Evolutionary conservation across 2,797 vertebrate species (phyloP).

Genomic region (Triplophysa bombifrons): DNA sequence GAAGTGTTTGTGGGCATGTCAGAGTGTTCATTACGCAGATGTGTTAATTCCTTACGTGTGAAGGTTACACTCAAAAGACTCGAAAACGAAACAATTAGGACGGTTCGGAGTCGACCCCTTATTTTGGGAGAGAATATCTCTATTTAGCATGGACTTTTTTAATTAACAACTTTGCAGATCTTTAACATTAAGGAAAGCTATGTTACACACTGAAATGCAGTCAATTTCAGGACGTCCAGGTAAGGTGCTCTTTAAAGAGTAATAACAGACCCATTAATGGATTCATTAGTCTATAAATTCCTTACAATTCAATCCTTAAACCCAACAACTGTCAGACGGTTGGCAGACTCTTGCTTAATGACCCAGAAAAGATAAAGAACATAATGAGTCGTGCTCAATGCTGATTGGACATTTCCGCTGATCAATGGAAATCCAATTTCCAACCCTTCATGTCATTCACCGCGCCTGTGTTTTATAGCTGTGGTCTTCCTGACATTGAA

Average conservation of each 20-base stretch:
- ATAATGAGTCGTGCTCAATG: background rate
- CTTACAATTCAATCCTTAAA: background rate
- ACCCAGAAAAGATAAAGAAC: background rate
- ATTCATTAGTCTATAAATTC: background rate
- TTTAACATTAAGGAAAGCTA: no score
- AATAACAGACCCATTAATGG: background rate
- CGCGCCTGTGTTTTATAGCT: background rate
- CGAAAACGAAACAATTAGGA: no score
- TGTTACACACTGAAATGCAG: no score
- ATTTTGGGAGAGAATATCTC: no score
- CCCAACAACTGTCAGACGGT: background rate
- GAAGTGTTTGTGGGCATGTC: no score
- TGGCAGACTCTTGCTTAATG: background rate
- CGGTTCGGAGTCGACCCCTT: no score
- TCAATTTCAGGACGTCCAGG: no score
- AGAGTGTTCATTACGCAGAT: no score
- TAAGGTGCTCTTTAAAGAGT: background rate
- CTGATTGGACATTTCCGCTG: conserved; percentile 6
- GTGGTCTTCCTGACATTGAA: background rate
- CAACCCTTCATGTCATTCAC: conserved; percentile 11
- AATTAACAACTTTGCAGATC: no score
- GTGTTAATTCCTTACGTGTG: no score
- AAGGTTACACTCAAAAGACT: no score
- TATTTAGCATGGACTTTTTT: no score
- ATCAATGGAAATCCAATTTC: conserved; percentile 30